Conservation (phyloP, 2,113 vertebrate genomes). For the Leucopsar rothschildi region DNA sequence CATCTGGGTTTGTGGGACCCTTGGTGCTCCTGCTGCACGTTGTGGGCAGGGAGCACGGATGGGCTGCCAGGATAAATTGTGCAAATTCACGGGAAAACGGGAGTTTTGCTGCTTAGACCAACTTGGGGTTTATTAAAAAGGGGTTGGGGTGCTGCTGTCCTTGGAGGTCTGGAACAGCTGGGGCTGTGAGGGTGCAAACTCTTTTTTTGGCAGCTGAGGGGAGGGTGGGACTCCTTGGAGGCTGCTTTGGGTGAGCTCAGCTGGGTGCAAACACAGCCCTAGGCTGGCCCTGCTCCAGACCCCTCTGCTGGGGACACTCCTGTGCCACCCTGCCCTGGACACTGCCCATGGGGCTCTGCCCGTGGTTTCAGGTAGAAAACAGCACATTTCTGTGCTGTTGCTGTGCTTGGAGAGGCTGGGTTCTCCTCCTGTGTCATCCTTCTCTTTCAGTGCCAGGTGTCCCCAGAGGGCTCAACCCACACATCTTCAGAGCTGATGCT, state of each 20-base stretch:
- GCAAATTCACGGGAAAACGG: not conserved
- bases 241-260: not conserved
- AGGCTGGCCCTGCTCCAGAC: not conserved
- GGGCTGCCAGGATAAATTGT: not conserved
- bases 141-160: too few species aligned
- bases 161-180: rapidly evolving
- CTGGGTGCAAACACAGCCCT: not conserved
- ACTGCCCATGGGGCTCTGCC: rapidly evolving
- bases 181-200: not conserved
- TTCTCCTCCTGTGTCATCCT: rapidly evolving
- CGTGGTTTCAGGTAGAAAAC: not conserved
- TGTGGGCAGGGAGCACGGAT: rapidly evolving
- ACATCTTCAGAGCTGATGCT: not conserved
- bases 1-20: not conserved
- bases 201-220: rapidly evolving
- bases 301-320: not conserved
- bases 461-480: not conserved
- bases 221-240: not conserved
- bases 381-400: rapidly evolving
- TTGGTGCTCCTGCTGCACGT: rapidly evolving
- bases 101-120: not conserved
- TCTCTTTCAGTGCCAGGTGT: not conserved
- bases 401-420: not conserved
- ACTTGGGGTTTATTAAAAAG: not conserved
- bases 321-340: rapidly evolving